A percentile compares a stretch with the other conserved stretches of the same genome.
Evolutionary conservation across 2,888 invertebrate species (phyloP).

Genomic region (Mythimna pallens): DNA sequence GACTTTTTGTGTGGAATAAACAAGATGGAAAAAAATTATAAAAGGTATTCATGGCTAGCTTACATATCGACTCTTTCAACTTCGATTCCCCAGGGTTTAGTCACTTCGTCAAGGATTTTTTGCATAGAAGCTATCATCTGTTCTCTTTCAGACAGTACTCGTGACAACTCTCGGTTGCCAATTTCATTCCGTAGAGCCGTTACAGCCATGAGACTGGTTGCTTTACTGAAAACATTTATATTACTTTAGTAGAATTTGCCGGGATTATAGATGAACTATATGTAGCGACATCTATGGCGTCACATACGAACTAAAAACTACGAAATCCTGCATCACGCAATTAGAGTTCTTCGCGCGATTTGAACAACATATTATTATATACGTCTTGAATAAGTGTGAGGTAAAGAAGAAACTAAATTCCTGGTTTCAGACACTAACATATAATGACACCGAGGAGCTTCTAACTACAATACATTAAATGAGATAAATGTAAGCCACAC

Average conservation of each 20-base stretch:
- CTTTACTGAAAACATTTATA: slow-evolving; percentile 90
- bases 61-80: slow-evolving; percentile 98
- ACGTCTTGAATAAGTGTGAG: no score
- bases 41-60: slow-evolving; percentile 73
- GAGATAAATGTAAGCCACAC: no score
- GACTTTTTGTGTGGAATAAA: not conserved
- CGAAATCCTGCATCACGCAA: no score
- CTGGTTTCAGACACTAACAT: no score
- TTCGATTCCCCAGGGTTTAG: slow-evolving; percentile 98
- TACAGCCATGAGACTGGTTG: slow-evolving; percentile 95
- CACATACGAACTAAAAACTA: no score
- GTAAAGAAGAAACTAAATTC: no score
- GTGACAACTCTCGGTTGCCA: slow-evolving; percentile 97
- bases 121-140: slow-evolving; percentile 97
- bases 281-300: no score
- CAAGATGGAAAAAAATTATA: not conserved
- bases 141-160: slow-evolving; percentile 97
- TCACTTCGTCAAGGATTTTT: slow-evolving; percentile 95
- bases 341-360: no score
- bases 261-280: no score
- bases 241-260: not conserved
- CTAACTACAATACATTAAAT: no score
- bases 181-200: slow-evolving; percentile 97
- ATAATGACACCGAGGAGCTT: no score
- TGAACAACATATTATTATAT: no score